phyloP scores from a whole-genome alignment of 1,140 invertebrate species.

The Aporrectodea caliginosa region DNA sequence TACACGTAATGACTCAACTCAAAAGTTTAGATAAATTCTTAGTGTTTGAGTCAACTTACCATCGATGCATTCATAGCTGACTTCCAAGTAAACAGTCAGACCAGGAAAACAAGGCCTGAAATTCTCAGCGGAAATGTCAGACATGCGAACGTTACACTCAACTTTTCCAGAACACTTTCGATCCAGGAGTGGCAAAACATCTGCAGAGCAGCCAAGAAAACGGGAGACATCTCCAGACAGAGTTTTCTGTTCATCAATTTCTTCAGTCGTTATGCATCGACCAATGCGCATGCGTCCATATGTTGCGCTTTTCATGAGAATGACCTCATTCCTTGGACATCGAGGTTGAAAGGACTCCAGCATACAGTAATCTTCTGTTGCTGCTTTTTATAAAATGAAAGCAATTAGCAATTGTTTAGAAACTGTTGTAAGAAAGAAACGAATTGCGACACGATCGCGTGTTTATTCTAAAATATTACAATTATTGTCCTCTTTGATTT shows the following conservation, averaged over 20 bases:
- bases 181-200: constrained; percentile 3
- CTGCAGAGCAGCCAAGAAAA: no score
- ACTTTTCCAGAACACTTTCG: background rate
- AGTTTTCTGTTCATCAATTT: background rate
- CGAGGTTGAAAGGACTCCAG: constrained; percentile 16
- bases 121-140: background rate
- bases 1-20: no score
- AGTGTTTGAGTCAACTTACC: background rate
- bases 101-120: background rate
- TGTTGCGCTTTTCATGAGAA: no score
- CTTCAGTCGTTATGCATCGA: background rate
- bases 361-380: constrained; percentile 1
- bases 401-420: no score
- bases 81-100: constrained; percentile 1
- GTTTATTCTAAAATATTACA: no score
- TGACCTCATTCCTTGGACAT: background rate
- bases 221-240: no score
- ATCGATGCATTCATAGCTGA: background rate
- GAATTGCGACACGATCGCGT: no score
- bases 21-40: no score
- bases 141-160: background rate
- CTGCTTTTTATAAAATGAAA: no score
- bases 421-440: no score
- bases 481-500: no score
- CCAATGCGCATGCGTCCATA: no score